Conservation (phyloP, 2,797 vertebrate species). For the Eulemur albifrons region DNA sequence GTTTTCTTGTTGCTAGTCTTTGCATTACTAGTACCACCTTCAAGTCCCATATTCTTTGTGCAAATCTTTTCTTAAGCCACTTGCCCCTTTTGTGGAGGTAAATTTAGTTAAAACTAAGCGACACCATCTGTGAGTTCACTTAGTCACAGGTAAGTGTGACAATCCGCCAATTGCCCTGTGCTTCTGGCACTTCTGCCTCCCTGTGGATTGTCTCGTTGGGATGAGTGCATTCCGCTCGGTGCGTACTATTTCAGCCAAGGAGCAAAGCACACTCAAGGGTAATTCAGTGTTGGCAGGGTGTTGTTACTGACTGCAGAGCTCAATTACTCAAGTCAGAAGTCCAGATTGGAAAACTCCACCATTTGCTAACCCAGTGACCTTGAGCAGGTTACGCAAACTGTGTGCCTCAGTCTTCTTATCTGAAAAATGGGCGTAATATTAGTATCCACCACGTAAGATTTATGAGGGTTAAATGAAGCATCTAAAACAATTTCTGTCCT, state of each 20-base stretch:
- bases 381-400: neutral
- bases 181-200: rapidly evolving
- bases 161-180: rapidly evolving
- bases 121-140: rapidly evolving
- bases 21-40: rapidly evolving
- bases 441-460: neutral
- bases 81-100: neutral
- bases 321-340: neutral
- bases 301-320: neutral
- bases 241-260: neutral
- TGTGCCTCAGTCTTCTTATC: neutral
- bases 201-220: rapidly evolving
- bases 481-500: rapidly evolving
- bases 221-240: neutral
- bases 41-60: too few relatives aligned
- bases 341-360: neutral
- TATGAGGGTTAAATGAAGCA: neutral
- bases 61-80: neutral
- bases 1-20: neutral
- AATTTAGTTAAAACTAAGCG: neutral
- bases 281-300: rapidly evolving
- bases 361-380: neutral
- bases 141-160: neutral
- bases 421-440: neutral
- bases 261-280: rapidly evolving